Evolutionary conservation across 2,888 invertebrate genomes (phyloP).

Genomic region (Microctonus brassicae): DNA sequence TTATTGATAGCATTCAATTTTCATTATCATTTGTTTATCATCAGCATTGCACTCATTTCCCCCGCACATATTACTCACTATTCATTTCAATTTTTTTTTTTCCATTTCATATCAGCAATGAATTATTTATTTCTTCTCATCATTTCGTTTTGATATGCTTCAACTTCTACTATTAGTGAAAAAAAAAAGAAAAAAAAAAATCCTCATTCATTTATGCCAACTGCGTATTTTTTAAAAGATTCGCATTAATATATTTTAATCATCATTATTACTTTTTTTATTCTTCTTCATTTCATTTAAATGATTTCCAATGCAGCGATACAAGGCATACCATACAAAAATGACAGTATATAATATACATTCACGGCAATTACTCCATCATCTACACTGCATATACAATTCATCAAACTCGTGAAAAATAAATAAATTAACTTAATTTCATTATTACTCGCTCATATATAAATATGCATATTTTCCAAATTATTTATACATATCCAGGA

Average conservation of each 20-base stretch:
- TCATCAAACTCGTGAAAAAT: constrained; percentile 16
- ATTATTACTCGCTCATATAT: background rate
- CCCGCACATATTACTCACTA: background rate
- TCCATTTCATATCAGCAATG: constrained; percentile 49
- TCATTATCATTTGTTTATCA: background rate
- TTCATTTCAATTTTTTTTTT: background rate
- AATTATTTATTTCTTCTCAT: constrained; percentile 57
- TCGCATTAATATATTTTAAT: constrained; percentile 22
- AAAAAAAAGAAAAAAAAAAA: too few relatives aligned
- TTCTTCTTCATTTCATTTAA: constrained; percentile 24
- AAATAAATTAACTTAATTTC: constrained; percentile 7
- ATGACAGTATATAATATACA: constrained; percentile 56
- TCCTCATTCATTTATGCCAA: constrained; percentile 41
- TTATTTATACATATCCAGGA: background rate
- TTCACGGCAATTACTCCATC: constrained; percentile 48
- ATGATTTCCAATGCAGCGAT: constrained; percentile 46
- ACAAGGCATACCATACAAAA: constrained; percentile 57
- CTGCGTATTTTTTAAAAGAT: background rate
- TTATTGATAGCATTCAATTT: too few relatives aligned
- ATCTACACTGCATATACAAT: background rate
- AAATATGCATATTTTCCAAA: background rate
- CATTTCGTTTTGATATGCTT: constrained; percentile 68
- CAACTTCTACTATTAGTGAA: constrained; percentile 49
- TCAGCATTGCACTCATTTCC: background rate
- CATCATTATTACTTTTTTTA: constrained; percentile 15